Evolutionary conservation across 2,113 vertebrate species (phyloP).

Genomic region (Amazona guildingii): DNA sequence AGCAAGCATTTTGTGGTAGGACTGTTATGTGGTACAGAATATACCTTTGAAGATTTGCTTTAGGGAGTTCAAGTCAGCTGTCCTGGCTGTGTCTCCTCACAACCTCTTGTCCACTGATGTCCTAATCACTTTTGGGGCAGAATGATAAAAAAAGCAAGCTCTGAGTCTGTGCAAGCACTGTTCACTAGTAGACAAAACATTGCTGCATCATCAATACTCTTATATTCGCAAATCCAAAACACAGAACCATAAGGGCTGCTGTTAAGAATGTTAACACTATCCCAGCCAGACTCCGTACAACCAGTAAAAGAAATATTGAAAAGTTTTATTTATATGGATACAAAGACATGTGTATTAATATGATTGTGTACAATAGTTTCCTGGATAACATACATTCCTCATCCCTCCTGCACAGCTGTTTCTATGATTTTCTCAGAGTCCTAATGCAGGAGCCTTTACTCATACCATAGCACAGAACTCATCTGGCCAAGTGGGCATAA

Average conservation of each 20-base stretch:
- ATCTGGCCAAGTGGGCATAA: neutral
- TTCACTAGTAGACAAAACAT: neutral
- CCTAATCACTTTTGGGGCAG: neutral
- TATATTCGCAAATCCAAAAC: neutral
- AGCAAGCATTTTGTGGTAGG: neutral
- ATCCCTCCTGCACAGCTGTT: neutral
- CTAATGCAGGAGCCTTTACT: neutral
- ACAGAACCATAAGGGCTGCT: neutral
- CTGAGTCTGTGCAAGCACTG: neutral
- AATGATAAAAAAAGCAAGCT: neutral
- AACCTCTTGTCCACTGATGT: neutral
- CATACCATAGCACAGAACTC: neutral
- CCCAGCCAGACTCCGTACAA: neutral
- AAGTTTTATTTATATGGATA: neutral
- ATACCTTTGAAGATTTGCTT: neutral
- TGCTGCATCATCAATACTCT: neutral
- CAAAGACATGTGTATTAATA: neutral
- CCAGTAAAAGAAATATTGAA: neutral
- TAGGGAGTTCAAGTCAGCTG: neutral
- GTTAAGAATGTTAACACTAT: neutral
- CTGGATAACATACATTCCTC: neutral
- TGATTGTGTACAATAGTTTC: neutral
- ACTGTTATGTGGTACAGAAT: neutral
- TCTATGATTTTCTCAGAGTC: neutral
- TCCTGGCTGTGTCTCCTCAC: neutral